Evolutionary conservation across 2,888 invertebrate species (phyloP), one percentile per base, ranked within the genome.

Genomic region (Ophion obscuratus): DNA sequence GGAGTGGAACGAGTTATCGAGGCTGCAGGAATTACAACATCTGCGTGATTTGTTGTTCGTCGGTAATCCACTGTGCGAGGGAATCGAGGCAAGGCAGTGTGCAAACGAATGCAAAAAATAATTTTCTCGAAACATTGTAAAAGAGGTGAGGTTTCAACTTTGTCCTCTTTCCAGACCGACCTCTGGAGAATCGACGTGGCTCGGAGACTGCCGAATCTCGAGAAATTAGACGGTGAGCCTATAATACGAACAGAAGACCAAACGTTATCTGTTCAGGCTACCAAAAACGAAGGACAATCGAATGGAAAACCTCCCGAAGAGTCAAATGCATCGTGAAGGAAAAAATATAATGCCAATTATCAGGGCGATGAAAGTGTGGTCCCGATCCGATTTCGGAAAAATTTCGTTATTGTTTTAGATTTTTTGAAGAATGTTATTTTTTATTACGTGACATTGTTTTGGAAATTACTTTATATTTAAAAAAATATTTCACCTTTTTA

Each of bases 1-100:
- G 91, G 99, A 99, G 85, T 98, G 98, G 98, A 95, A 95, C 11
- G 99, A 99, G 93, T 97, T 98, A 89, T 96, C 95, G 89, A 97
- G 97, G 91, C 94, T 99, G 2, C 96, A 96, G 57, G 96, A 97
- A 84, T 93, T 97, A 6, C 95, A 96, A 0, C 95, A 95, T 40
- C 93, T 98, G 6, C 96, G 96, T 92, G 98, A 99, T 90, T 94
- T 99, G 0, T 94, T 98, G 0, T 98, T 99, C 92, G 96, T 97
- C 6, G 98, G 96, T 92, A 95, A 95, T 91, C 95, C 95, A 27
- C 88, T 95, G 7, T 93, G 93, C 81, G 95, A 95, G 64, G 92
- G 91, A 47, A 88, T 92, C n/a, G 94, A 94, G 90, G 94, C 91
- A 88, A 71, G 68, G 5, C 7, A n/a, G 61, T n/a, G 59, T 40